Percentiles rank a stretch among this genome's conserved stretches.
phyloP scores from a whole-genome alignment of 2,888 invertebrate genomes.

The Yponomeuta sedellus region DNA sequence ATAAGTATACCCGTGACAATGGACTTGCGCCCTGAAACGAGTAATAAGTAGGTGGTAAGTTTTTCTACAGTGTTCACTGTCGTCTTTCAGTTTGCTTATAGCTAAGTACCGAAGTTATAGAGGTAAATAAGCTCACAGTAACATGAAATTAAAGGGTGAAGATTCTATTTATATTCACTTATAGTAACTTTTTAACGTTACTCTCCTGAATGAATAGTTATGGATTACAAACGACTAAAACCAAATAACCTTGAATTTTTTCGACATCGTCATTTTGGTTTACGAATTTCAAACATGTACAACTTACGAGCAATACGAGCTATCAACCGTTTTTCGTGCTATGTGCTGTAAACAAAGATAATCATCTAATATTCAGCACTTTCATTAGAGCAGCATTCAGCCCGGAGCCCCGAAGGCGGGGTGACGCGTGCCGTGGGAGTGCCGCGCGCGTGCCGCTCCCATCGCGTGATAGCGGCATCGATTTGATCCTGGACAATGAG shows the following conservation, averaged over 20 bases:
- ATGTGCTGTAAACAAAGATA: not conserved
- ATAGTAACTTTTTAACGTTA: too few relatives aligned
- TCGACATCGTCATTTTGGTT: too few relatives aligned
- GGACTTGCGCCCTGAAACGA: not conserved
- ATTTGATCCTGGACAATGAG: constrained; percentile 32
- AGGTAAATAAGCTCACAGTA: too few relatives aligned
- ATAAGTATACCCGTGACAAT: not conserved
- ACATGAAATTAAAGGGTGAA: too few relatives aligned
- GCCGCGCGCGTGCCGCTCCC: constrained; percentile 73
- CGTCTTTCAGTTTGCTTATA: not conserved
- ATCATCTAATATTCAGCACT: not conserved
- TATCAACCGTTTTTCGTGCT: not conserved
- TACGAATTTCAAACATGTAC: too few relatives aligned
- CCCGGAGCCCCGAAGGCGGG: not conserved
- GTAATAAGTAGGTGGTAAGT: not conserved
- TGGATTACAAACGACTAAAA: too few relatives aligned
- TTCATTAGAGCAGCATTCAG: constrained; percentile 1
- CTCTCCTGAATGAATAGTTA: too few relatives aligned
- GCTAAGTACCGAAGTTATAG: not conserved
- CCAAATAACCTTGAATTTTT: too few relatives aligned
- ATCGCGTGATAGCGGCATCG: constrained; percentile 57
- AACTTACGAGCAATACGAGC: not conserved
- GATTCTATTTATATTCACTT: too few relatives aligned
- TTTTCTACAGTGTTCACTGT: not conserved
- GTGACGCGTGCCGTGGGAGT: constrained; percentile 70